A percentile compares a stretch with the other conserved stretches of the same genome.
phyloP scores from a whole-genome alignment of 2,888 invertebrate genomes.

The Phortica okadai region DNA sequence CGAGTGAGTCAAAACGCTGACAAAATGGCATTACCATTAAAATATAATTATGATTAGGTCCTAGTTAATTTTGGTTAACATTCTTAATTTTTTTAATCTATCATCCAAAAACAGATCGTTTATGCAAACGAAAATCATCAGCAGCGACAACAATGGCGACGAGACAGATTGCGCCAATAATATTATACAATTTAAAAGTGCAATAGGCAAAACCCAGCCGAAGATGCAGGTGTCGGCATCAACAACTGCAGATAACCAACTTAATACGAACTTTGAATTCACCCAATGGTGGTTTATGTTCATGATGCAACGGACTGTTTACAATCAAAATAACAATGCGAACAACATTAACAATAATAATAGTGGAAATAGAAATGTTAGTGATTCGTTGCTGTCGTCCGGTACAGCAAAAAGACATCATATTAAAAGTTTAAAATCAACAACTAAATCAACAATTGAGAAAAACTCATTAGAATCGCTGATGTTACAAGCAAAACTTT shows the following conservation, averaged over 20 bases:
- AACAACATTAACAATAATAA: background rate
- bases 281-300: slow-evolving; percentile 75
- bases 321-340: slow-evolving; percentile 42
- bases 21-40: slow-evolving; percentile 29
- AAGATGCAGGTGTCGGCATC: slow-evolving; percentile 35
- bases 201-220: slow-evolving; percentile 32
- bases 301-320: slow-evolving; percentile 72
- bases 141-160: slow-evolving; percentile 41
- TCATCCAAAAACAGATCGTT: slow-evolving; percentile 62
- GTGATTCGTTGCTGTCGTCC: too few species aligned
- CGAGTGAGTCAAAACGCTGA: slow-evolving; percentile 71
- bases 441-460: slow-evolving; percentile 2
- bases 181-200: slow-evolving; percentile 23
- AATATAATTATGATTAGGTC: background rate
- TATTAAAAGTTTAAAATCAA: background rate
- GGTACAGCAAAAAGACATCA: background rate
- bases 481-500: slow-evolving; percentile 5
- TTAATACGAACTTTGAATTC: slow-evolving; percentile 62
- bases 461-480: background rate
- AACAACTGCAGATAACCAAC: slow-evolving; percentile 43
- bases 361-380: too few species aligned
- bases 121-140: slow-evolving; percentile 59
- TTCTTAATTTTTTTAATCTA: background rate
- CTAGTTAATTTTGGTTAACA: background rate
- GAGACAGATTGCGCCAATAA: slow-evolving; percentile 1